A percentile compares a stretch with the other conserved stretches of the same genome.
Conservation (phyloP, 2,888 invertebrate species). For the Drosophila anomelani region DNA sequence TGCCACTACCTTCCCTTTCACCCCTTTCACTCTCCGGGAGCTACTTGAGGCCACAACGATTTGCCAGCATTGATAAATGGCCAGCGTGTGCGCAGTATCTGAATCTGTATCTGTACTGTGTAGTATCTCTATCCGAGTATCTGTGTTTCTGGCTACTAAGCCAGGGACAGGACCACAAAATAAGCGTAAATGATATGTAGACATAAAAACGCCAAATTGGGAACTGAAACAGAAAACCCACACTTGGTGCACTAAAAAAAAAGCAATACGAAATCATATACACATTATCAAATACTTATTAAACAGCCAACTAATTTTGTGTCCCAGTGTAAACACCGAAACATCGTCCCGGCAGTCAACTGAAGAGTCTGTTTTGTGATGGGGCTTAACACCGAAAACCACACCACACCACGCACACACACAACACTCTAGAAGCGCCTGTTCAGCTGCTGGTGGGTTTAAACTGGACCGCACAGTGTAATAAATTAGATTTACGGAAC, state of each 20-base stretch:
- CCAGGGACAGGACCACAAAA: constrained; percentile 39
- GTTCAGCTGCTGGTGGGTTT: constrained; percentile 57
- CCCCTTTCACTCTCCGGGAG: constrained; percentile 7
- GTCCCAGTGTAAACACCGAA: not conserved
- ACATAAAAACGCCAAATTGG: constrained; percentile 68
- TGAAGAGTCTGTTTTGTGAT: constrained; percentile 51
- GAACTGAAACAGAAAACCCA: constrained; percentile 26
- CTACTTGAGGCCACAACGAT: constrained; percentile 37
- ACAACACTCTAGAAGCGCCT: constrained; percentile 9
- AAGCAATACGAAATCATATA: not conserved
- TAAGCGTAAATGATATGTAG: constrained; percentile 67
- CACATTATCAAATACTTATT: not conserved
- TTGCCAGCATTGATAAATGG: constrained; percentile 41
- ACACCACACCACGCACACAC: constrained; percentile 8
- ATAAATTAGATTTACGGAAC: constrained; percentile 76
- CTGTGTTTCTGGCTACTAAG: constrained; percentile 13
- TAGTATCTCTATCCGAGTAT: not conserved
- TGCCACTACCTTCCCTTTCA: constrained; percentile 6
- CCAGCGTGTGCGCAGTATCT: constrained; percentile 17
- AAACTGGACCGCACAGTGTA: constrained; percentile 64
- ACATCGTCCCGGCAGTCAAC: constrained; percentile 36
- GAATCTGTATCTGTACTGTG: not conserved
- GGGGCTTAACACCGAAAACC: constrained; percentile 60
- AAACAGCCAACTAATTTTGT: constrained; percentile 41
- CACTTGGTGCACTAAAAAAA: not conserved